A percentile compares a stretch with the other conserved stretches of the same genome.
phyloP scores from a whole-genome alignment of 2,888 invertebrate species.

The Campoletis raptor region DNA sequence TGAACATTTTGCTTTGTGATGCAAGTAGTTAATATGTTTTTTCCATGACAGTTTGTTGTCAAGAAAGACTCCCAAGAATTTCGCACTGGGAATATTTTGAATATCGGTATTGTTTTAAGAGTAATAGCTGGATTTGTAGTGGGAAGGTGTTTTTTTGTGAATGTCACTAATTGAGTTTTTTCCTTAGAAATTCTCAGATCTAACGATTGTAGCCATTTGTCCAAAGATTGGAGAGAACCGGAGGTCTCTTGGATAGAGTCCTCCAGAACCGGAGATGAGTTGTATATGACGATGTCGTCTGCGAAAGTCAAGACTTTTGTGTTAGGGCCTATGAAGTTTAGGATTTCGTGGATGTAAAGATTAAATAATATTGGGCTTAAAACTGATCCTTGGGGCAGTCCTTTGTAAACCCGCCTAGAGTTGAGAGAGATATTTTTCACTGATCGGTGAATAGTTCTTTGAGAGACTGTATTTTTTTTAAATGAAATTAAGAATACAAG shows the following conservation, averaged over 20 bases:
- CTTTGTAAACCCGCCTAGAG: background rate
- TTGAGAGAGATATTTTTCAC: background rate
- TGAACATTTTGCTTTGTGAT: slow-evolving; percentile 1
- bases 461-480: background rate
- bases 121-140: background rate
- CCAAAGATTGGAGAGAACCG: background rate
- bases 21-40: background rate
- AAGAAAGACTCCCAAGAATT: background rate
- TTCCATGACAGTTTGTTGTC: slow-evolving; percentile 36
- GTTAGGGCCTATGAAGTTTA: background rate
- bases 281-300: slow-evolving; percentile 11
- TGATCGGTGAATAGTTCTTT: no score
- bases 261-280: no score
- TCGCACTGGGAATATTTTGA: background rate
- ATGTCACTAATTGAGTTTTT: slow-evolving; percentile 4
- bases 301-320: slow-evolving; percentile 25
- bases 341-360: background rate
- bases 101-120: background rate
- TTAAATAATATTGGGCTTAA: slow-evolving; percentile 26
- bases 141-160: background rate
- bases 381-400: slow-evolving; percentile 12
- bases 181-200: background rate
- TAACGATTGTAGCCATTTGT: background rate
- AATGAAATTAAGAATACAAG: background rate
- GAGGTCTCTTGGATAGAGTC: no score